Evolutionary conservation across 2,113 vertebrate genomes (phyloP).

Genomic region (Salvelinus alpinus): DNA sequence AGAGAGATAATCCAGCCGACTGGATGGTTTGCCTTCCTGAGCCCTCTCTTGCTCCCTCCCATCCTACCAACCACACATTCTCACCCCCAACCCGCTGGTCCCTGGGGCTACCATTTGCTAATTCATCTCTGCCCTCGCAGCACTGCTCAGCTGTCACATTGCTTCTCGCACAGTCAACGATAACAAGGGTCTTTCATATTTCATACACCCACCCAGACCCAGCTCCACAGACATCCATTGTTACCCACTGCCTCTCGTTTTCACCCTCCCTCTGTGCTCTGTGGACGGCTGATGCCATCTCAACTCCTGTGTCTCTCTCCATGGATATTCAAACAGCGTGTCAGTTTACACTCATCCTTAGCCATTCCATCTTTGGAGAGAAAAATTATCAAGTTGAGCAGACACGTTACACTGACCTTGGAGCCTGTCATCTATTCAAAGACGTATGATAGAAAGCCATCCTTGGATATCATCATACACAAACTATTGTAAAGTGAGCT

Average conservation of each 20-base stretch:
- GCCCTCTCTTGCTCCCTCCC: too few species aligned
- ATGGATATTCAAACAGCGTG: too few species aligned
- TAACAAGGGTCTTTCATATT: slow-evolving; percentile 71
- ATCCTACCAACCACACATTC: neutral
- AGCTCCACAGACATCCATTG: slow-evolving; percentile 46
- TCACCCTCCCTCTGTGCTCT: slow-evolving; percentile 26
- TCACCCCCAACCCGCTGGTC: slow-evolving; percentile 46
- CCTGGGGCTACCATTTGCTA: slow-evolving; percentile 74
- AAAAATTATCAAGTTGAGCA: neutral
- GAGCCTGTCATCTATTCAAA: neutral
- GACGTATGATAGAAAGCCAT: neutral
- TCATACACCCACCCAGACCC: slow-evolving; percentile 54
- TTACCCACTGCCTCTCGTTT: slow-evolving; percentile 34
- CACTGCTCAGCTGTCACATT: slow-evolving; percentile 76
- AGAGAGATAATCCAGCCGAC: neutral
- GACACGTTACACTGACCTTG: neutral
- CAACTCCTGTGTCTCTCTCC: slow-evolving; percentile 10
- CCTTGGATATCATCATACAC: neutral
- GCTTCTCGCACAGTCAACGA: slow-evolving; percentile 69
- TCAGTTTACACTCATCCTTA: neutral
- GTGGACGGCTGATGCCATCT: slow-evolving; percentile 11
- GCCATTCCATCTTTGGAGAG: neutral
- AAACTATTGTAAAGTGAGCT: neutral
- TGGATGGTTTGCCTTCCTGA: neutral
- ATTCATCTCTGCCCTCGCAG: slow-evolving; percentile 73